Evolutionary conservation across 2,888 invertebrate genomes (phyloP), one percentile per base, ranked within the genome.

Genomic region (Hemicrepidius hirtus): DNA sequence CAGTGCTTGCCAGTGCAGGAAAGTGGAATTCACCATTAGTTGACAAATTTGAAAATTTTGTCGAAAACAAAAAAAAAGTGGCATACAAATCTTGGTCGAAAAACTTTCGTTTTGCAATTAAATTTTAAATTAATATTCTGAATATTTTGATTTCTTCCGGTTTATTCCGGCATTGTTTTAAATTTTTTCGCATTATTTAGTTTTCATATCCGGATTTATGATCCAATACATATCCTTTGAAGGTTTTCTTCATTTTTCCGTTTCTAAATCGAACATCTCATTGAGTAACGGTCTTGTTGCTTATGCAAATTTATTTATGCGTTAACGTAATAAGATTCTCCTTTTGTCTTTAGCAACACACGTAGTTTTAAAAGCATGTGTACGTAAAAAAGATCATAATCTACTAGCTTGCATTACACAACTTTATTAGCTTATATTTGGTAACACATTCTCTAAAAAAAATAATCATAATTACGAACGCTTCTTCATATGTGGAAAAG

Each of bases 281-380:
- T 57, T 57, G 37, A 37, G 57, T 20, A 35, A 57, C 20, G 18
- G 20, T n/a, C 57, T 13, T 37, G 20, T 40, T 57, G 57, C 18
- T 32, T 57, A 57, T 57, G 57, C 57, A 57, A 57, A 57, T 57
- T 57, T 37, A 57, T 57, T 57, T 40, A 57, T 57, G 57, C 18
- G 57, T 57, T 37, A 57, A 10, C 57, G 35, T 57, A 57, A 57
- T 57, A 37, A 37, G 18, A 37, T n/a, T 37, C 37, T 18, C 16
- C 35, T 37, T 55, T 57, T 57, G 57, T 57, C 53, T 53, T 53
- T 53, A n/a, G 28, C 53, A 28, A 28, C n/a, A 28, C n/a, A 28
- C 12, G 53, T 28, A 28, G 20, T 21, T 53, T 53, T 49, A 20
- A 13, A 53, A 53, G 5, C 46, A 18, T 6, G 46, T 18, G 18